Evolutionary conservation across 1,140 invertebrate genomes (phyloP), one percentile per base, ranked within the genome.

Genomic region (Drosophila grimshawi): DNA sequence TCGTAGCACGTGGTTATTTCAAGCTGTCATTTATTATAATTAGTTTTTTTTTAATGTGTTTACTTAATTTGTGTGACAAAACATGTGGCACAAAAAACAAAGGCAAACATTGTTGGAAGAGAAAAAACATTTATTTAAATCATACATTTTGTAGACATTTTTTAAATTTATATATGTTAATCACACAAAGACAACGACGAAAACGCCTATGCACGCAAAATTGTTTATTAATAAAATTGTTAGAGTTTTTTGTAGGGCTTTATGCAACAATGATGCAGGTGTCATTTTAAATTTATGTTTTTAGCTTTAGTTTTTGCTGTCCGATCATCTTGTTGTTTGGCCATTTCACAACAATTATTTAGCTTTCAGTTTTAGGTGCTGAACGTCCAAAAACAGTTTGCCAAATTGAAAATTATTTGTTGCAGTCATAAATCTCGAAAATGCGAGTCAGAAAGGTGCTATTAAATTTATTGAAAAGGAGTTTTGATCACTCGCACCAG

Each of bases 401-500:
- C 10, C n/a, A 56, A 48, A 68, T 68, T 52, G 48, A 19, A 51
- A 49, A 46, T 65, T 57, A 49, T 69, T 80, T 73, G 43, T 80
- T 41, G 7, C 59, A 67, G 57, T 55, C 73, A 89, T 83, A 88
- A 88, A 88, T 88, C 73, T 83, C 45, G 32, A 32, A 43, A 8
- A n/a, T 8, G 59, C 11, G 48, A 6, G 32, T 53, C 64, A 76
- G 61, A 64, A 63, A 64, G 56, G 33, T 52, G 55, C 77, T 75
- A 83, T 80, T 89, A 66, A 89, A 72, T 89, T 66, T 86, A 80
- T 89, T 88, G 83, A 89, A 88, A 89, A 89, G 85, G 83, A n/a
- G 80, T 88, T 66, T 64, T 49, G 51, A 49, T 66, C 56, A 60
- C 56, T 71, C 29, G 60, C 63, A 57, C 37, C 49, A 65, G 57